Evolutionary conservation across 92 coral and sea anemone species (phyloP), one percentile per base, ranked within the genome.

Genomic region (Epizoanthus rinbou): DNA sequence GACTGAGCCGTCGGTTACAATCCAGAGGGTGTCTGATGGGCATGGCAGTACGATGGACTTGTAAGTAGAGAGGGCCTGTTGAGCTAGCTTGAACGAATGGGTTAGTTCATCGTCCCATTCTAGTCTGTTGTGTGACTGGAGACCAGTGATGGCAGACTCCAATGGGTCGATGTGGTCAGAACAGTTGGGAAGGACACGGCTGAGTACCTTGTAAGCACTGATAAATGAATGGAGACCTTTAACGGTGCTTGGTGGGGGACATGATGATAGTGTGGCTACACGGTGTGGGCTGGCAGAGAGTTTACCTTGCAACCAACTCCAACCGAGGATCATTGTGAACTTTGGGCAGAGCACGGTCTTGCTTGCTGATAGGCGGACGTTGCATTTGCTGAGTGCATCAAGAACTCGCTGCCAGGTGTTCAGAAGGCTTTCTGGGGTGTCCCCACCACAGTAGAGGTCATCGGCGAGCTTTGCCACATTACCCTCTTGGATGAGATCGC

Each of bases 401-500:
- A 87, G 83, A 39, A 87, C 93, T 3, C 91, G 64, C 37, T 41
- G 11, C 90, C 90, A 89, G 70, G 25, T 80, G 67, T 5, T n/a
- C 8, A 85, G 86, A 15, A 89, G 84, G 14, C 35, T 68, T 17
- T 75, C 88, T 4, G 90, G 90, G 2, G 82, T 66, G 45, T 73
- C 73, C 54, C 84, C 85, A 1, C 90, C 87, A 50, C 90, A 87
- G 86, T 73, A 90, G 22, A n/a, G n/a, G 78, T 88, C 80, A 22
- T 88, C 87, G 17, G 94, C 91, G 2, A 88, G 82, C 78, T 90
- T 88, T n/a, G 91, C 82, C 24, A 87, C 86, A 52, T 15, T 47
- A 35, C 91, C 86, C 31, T 90, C 91, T 57, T 90, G 83, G 31
- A 90, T 25, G 14, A 88, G 57, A 71, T 76, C 81, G 50, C 86